Base-by-base conservation (phyloP, 2,113 vertebrate genomes). In the Prochilodus magdalenae region DNA sequence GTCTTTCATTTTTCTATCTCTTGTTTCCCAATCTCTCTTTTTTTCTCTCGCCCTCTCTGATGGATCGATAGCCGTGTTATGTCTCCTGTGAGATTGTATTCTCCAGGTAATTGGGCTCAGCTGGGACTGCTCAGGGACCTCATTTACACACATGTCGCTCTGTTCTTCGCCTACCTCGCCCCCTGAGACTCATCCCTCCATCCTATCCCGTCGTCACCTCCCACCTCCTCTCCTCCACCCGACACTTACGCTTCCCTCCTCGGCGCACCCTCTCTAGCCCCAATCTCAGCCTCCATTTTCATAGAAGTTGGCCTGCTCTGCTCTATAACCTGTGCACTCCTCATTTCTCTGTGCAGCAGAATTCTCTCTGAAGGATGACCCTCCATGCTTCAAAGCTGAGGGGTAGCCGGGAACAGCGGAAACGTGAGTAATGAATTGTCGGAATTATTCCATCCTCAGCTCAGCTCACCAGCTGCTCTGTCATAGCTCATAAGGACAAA, bases 1-100 rank as follows among this genome's bases (percentile, higher is more conserved):
- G 26, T 24, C 40, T 27, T 33, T 69, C 15, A n/a, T 27, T 66
- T 57, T 40, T 67, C 12, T 75, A 67, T 75, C 16, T 40, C 18
- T 47, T 2, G 16, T 12, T 55, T 1, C 65, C 55, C 30, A 47
- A 13, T 15, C 20, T 44, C 13, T 55, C 8, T 22, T 18, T 62
- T 27, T 55, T 33, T 63, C 62, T 16, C 63, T 62, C 22, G 44
- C 49, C 44, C 14, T 65, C 40, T 49, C 71, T 63, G 67, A 80
- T 76, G 36, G 73, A 80, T 80, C 73, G 77, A 84, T 84, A 49
- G 72, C 18, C 29, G 78, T 84, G 73, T 80, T 80, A 80, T 55
- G 74, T 75, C 57, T 75, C 33, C n/a, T 79, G 77, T 76, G 78
- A 76, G 83, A 84, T 84, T 84, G 83, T 75, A 82, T 73, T 75